Evolutionary conservation across 2,113 vertebrate species (phyloP).

Genomic region (Sturnus vulgaris): DNA sequence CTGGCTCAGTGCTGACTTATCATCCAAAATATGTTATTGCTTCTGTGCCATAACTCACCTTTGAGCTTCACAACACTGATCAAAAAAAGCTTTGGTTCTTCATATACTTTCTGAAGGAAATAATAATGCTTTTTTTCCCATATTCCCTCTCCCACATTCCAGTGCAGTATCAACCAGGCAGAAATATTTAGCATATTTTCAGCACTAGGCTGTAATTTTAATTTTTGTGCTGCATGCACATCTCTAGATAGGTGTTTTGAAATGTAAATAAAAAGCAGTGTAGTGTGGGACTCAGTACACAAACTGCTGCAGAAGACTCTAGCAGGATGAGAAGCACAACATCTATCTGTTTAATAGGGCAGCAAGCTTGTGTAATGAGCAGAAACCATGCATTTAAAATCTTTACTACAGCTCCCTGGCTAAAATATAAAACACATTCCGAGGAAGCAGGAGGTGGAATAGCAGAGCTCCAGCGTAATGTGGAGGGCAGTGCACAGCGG

Average conservation of each 20-base stretch:
- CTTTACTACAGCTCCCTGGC: not conserved
- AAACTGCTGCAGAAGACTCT: not conserved
- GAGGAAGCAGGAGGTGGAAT: not conserved
- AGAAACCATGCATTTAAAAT: not conserved
- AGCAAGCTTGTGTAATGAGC: not conserved
- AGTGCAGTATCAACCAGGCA: not conserved
- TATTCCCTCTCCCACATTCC: not conserved
- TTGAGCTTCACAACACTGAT: not conserved
- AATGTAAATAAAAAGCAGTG: slow-evolving; percentile 4
- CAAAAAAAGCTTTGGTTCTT: not conserved
- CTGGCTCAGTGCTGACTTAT: not conserved
- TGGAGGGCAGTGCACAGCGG: not conserved
- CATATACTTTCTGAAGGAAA: not conserved
- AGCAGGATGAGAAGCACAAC: not conserved
- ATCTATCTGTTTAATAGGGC: slow-evolving; percentile 5
- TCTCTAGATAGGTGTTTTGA: slow-evolving; percentile 12
- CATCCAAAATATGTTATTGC: not conserved
- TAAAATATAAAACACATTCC: not conserved
- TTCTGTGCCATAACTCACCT: not conserved
- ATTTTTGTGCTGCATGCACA: not conserved
- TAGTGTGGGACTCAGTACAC: not conserved
- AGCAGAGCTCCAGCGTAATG: not conserved
- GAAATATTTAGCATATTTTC: slow-evolving; percentile 15
- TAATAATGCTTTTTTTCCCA: not conserved
- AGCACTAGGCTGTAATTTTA: not conserved